Percentiles rank a stretch among this genome's conserved stretches.
phyloP scores from a whole-genome alignment of 2,888 invertebrate species.

The Drosophila ezoana region DNA sequence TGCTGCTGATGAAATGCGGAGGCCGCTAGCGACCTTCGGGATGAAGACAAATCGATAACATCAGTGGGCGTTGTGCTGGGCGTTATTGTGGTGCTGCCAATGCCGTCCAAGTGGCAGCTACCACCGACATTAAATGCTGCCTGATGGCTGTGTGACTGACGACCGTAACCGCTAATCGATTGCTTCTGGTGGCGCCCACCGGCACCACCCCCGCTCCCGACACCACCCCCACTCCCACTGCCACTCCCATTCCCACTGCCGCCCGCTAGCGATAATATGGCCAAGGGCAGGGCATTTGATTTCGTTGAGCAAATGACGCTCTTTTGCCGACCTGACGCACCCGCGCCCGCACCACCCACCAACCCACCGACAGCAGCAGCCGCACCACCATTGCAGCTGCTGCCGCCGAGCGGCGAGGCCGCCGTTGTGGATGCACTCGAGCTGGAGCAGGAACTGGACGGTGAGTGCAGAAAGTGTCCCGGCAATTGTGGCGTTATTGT shows the following conservation, averaged over 20 bases:
- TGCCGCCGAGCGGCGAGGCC: slow-evolving; percentile 63
- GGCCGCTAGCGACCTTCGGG: slow-evolving; percentile 85
- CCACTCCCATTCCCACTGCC: slow-evolving; percentile 12
- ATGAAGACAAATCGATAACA: slow-evolving; percentile 86
- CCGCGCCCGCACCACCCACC: not conserved
- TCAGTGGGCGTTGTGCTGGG: slow-evolving; percentile 82
- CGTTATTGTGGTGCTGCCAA: slow-evolving; percentile 66
- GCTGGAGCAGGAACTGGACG: slow-evolving; percentile 71
- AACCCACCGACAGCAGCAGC: slow-evolving; percentile 6
- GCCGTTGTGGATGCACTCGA: slow-evolving; percentile 73
- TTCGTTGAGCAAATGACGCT: slow-evolving; percentile 84
- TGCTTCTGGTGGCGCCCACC: slow-evolving; percentile 55
- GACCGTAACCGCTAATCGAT: slow-evolving; percentile 44
- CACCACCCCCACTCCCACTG: slow-evolving; percentile 1
- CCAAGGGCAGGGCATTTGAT: slow-evolving; percentile 69
- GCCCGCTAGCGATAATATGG: slow-evolving; percentile 60
- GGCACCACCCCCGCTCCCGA: slow-evolving; percentile 17
- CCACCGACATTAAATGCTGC: slow-evolving; percentile 57
- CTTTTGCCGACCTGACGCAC: slow-evolving; percentile 73
- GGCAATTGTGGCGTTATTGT: slow-evolving; percentile 81
- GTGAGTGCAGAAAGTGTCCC: slow-evolving; percentile 75
- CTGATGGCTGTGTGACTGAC: slow-evolving; percentile 71
- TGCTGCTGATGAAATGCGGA: slow-evolving; percentile 80
- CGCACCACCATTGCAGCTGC: slow-evolving; percentile 4
- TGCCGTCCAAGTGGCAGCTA: slow-evolving; percentile 47